These are phyloP conservation scores for Entelurus aequoreus DNA, from an alignment of 2,113 vertebrate species.

Conservation along the genomic window DNA sequence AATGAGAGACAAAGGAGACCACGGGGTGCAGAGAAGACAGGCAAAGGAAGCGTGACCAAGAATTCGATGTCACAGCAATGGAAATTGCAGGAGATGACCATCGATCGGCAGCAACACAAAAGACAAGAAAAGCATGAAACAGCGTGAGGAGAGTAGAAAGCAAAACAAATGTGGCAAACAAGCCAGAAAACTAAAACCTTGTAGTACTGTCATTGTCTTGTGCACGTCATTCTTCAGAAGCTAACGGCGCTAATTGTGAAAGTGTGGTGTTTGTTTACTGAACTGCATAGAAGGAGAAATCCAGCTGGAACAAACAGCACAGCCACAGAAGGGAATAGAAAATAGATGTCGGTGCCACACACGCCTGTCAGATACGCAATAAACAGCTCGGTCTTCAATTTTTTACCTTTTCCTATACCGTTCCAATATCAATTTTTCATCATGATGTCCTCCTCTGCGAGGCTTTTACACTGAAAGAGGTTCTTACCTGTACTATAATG, in stretches of 20 bases:
- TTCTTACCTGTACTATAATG: slow-evolving; percentile 12
- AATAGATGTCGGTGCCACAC: slow-evolving; percentile 14
- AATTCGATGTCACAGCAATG: slow-evolving; percentile 19
- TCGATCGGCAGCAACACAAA: slow-evolving; percentile 16
- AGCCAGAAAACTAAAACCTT: slow-evolving; percentile 13
- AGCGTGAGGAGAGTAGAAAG: background rate
- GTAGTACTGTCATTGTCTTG: slow-evolving; percentile 6
- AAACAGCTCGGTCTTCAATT: slow-evolving; percentile 36
- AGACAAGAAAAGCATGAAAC: slow-evolving; percentile 9
- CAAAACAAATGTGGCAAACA: slow-evolving; percentile 11
- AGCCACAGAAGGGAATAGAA: slow-evolving; percentile 4
- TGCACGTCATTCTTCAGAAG: slow-evolving; percentile 48
- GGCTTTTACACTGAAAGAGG: slow-evolving; percentile 12
- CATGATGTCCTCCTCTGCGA: slow-evolving; percentile 15
- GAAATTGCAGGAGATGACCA: slow-evolving; percentile 16
- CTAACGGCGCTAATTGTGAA: slow-evolving; percentile 40
- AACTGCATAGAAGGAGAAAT: no score
- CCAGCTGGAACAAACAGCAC: background rate
- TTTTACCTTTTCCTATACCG: slow-evolving; percentile 47
- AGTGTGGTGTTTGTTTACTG: slow-evolving; percentile 36
- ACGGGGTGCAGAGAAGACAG: slow-evolving; percentile 18
- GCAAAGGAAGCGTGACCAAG: slow-evolving; percentile 8
- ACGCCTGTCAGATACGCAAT: slow-evolving; percentile 2
- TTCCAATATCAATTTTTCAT: slow-evolving; percentile 42
- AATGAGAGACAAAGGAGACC: slow-evolving; percentile 35